Percentiles rank a stretch among this genome's conserved stretches.
These are phyloP conservation scores for Drosophila funebris DNA, from an alignment of 1,140 invertebrate genomes.

Conservation along the genomic window DNA sequence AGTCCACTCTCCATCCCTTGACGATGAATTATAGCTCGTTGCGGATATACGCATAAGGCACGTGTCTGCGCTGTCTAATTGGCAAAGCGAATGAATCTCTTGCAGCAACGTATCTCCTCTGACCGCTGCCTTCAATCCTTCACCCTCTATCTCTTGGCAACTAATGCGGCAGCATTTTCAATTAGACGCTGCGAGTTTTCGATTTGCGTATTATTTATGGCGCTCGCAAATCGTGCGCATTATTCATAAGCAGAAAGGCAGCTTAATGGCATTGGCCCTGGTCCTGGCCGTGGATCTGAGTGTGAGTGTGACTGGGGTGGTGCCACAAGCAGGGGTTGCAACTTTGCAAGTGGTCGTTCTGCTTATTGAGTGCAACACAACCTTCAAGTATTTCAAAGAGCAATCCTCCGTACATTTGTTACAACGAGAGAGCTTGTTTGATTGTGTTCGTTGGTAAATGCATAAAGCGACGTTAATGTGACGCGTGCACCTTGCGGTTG, in stretches of 20 bases:
- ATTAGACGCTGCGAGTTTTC: constrained; percentile 79
- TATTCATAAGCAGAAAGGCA: constrained; percentile 74
- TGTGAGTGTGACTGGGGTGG: not conserved
- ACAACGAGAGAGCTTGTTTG: constrained; percentile 1
- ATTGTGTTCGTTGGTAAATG: not conserved
- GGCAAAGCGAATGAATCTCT: constrained; percentile 71
- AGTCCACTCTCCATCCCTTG: not conserved
- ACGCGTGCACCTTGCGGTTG: constrained; percentile 59
- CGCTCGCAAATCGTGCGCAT: constrained; percentile 77
- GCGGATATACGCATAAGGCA: constrained; percentile 77
- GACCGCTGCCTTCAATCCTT: constrained; percentile 18
- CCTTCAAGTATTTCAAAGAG: constrained; percentile 5
- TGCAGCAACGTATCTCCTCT: constrained; percentile 30
- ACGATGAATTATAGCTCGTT: constrained; percentile 66
- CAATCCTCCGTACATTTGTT: not conserved
- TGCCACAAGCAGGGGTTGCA: constrained; percentile 14
- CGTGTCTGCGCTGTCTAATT: constrained; percentile 79
- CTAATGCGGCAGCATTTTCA: constrained; percentile 67
- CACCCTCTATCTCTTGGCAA: not conserved
- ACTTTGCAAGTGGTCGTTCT: constrained; percentile 2
- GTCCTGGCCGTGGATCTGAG: not conserved
- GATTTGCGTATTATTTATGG: constrained; percentile 82
- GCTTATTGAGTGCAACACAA: constrained; percentile 37
- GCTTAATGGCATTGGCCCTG: constrained; percentile 54
- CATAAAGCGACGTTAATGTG: constrained; percentile 45